These are phyloP conservation scores for Acrobasis consociella DNA, from an alignment of 2,888 invertebrate species.

Conservation along the genomic window DNA sequence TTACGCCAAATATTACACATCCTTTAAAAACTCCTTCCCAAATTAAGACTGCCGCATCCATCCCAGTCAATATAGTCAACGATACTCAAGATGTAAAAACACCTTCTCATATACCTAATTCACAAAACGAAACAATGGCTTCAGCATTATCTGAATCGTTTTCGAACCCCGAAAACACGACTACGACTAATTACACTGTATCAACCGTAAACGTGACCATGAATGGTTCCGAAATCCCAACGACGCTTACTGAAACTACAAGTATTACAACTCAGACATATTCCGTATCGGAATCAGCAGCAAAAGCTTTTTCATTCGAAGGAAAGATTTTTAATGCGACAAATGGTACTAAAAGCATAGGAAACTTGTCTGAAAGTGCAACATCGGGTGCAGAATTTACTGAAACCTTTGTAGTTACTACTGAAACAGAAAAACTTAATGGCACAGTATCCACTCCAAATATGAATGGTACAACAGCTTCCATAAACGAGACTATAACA, in stretches of 20 bases:
- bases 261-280: neutral
- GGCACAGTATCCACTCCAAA: neutral
- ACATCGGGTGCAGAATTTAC: slow-evolving; percentile 4
- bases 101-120: neutral
- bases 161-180: neutral
- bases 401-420: slow-evolving; percentile 5
- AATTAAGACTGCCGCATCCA: no score
- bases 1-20: no score
- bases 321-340: neutral
- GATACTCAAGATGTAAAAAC: no score
- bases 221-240: neutral
- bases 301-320: neutral
- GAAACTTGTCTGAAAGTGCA: neutral
- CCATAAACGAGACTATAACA: slow-evolving; percentile 2
- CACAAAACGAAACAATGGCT: neutral
- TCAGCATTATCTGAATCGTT: neutral
- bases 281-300: neutral
- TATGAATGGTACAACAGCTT: neutral
- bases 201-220: neutral
- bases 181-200: neutral
- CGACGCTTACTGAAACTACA: neutral
- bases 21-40: no score
- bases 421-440: slow-evolving; percentile 5
- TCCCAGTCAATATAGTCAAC: no score
- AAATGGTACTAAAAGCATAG: neutral